A percentile compares a stretch with the other conserved stretches of the same genome.
Conservation (phyloP, 2,888 invertebrate species). For the Euplagia quadripunctaria region DNA sequence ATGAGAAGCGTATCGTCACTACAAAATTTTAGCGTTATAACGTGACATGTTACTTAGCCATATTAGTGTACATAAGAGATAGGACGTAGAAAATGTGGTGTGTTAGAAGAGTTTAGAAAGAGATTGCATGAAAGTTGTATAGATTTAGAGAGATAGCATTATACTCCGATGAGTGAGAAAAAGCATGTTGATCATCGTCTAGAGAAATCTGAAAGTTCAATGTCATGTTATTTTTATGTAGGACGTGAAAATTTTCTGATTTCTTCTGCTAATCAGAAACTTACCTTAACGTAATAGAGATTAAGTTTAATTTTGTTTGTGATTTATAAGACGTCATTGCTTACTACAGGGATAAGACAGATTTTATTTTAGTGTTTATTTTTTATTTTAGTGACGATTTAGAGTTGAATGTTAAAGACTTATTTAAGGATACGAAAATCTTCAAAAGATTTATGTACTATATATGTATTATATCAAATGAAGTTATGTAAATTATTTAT, state of each 20-base stretch:
- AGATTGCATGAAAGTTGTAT: neutral
- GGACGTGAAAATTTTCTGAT: neutral
- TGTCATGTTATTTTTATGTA: neutral
- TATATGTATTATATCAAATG: neutral
- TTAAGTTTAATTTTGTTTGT: constrained; percentile 18
- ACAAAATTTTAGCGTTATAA: constrained; percentile 72
- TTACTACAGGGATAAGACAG: constrained; percentile 40
- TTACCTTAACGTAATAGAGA: constrained; percentile 7
- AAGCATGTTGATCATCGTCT: neutral
- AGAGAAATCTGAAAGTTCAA: constrained; percentile 1
- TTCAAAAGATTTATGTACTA: neutral
- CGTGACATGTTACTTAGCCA: constrained; percentile 30
- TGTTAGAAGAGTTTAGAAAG: neutral
- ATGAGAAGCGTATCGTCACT: constrained; percentile 61
- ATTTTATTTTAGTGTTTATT: neutral
- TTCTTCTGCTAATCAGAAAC: neutral
- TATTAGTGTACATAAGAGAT: constrained; percentile 35
- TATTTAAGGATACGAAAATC: neutral
- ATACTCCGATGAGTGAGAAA: constrained; percentile 1
- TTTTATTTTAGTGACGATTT: constrained; percentile 3
- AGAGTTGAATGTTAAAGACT: constrained; percentile 1
- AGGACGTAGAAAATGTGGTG: neutral
- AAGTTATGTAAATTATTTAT: neutral
- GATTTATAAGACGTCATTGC: constrained; percentile 11
- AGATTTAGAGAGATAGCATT: neutral